Base-by-base conservation (phyloP, 2,113 vertebrate species). In the Tychaedon coryphoeus region DNA sequence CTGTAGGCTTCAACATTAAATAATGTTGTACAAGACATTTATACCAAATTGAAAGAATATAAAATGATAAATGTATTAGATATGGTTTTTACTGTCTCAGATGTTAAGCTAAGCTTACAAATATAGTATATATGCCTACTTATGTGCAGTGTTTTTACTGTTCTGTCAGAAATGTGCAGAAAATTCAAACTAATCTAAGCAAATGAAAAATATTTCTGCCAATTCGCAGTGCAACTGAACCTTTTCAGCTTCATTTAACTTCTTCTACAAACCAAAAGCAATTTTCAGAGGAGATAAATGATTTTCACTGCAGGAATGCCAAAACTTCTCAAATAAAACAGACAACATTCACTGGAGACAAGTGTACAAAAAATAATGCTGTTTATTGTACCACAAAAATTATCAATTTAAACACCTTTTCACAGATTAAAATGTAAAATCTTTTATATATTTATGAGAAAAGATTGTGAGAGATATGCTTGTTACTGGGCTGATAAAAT, bases 211-310 rank as follows among this genome's bases (percentile, higher is more conserved):
- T 61, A 79, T 76, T 86, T 91, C 77, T 94, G 45, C 77, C 84
- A 85, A 62, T 79, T 95, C 15, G 1, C 66, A 73, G 10, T 25
- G 17, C 42, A 79, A 75, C 45, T 58, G 42, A 90, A 76, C 40
- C 22, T 86, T 85, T 95, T 89, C 87, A 86, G 87, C 77, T 91
- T 91, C 84, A 79, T 93, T 95, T 91, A 91, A 70, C 81, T 75
- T 83, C 38, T 86, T 89, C 87, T 66, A 85, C 62, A 93, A 95
- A 85, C 42, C 24, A 75, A 93, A 89, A 90, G 45, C 54, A 65
- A 88, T 91, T 76, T 96, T 90, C 66, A 62, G 40, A 65, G 20
- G 28, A 78, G 38, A 62, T 75, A 93, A 96, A 91, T 79, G 4
- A 34, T 88, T 79, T 87, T 88, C 80, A 69, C 70, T 89, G 54